Percentiles rank a stretch among this genome's conserved stretches.
phyloP scores from a whole-genome alignment of 2,113 vertebrate species.

The Rafetus swinhoei region DNA sequence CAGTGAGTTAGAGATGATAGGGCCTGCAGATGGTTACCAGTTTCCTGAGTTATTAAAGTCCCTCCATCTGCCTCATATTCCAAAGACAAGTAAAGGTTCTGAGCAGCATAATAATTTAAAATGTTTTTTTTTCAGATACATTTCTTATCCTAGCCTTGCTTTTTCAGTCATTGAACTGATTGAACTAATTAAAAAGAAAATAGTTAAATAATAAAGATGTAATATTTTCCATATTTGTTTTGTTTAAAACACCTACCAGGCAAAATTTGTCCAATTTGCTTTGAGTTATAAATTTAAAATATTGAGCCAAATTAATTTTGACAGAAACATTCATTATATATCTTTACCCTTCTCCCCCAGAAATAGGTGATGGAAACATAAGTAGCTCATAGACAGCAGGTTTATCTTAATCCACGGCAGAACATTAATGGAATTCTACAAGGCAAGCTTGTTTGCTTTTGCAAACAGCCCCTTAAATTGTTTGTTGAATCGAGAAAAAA shows the following conservation, averaged over 20 bases:
- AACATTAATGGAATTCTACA: background rate
- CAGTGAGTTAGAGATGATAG: rapidly evolving
- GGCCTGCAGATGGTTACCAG: background rate
- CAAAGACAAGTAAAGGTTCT: constrained; percentile 63
- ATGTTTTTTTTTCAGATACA: background rate
- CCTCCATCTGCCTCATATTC: constrained; percentile 6
- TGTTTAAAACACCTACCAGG: background rate
- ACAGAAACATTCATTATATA: background rate
- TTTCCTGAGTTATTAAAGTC: constrained; percentile 1
- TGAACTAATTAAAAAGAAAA: background rate
- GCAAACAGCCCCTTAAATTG: background rate
- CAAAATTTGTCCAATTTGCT: background rate
- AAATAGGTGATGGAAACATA: background rate
- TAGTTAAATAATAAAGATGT: rapidly evolving
- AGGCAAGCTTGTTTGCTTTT: background rate
- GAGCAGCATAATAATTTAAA: constrained; percentile 2
- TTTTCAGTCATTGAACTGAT: constrained; percentile 11
- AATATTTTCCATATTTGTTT: background rate
- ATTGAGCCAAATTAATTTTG: background rate
- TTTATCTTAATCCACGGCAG: background rate
- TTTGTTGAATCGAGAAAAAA: background rate
- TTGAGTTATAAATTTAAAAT: background rate
- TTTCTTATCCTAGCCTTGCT: background rate
- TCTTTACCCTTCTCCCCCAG: background rate
- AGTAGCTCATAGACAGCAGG: rapidly evolving